Base-by-base conservation (phyloP, 2,113 vertebrate species). In the Pipra filicauda region DNA sequence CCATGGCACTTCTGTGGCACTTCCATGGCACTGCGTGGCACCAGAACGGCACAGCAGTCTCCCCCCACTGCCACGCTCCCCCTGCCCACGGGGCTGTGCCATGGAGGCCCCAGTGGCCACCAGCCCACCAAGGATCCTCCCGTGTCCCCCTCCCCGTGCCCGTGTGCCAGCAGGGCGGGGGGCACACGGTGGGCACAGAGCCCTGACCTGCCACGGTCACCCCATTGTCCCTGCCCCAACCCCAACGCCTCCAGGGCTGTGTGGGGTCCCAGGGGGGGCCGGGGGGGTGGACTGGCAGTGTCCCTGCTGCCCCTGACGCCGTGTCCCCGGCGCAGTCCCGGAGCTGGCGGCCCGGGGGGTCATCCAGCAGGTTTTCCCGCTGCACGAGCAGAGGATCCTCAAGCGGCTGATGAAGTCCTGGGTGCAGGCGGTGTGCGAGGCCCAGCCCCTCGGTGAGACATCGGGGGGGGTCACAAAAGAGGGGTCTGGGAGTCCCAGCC, bases 371-470 rank as follows among this genome's bases (percentile, higher is more conserved):
- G 97, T 99, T 44, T 99, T 99, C 96, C 99, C 99, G 1, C 98
- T 99, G 71, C 99, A 99, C 4, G 99, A 99, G 93, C 99, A 99
- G 97, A 98, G 99, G 87, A 99, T 99, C 97, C 98, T 99, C 92
- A 98, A 99, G 95, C 98, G 99, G 96, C 98, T 99, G 75, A 99
- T 99, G 99, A 99, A 99, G 97, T 99, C 99, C 9, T 99, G 99
- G 99, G 99, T 99, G 70, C 99, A 99, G 97, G 99, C 99, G 2
- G 98, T 99, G 80, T 99, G 99, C 73, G 99, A 99, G 96, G 98
- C 99, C 22, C 99, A 99, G 95, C 99, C 99, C 3, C 97, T 99
- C 59, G 99, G 99, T 82, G 55, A 59, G 69, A 8, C n/a, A 26
- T 16, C 20, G 21, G 21, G 27, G 70, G 23, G 19, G 12, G 9